phyloP scores from a whole-genome alignment of 2,888 invertebrate genomes.

The Taphrorychus bicolor region DNA sequence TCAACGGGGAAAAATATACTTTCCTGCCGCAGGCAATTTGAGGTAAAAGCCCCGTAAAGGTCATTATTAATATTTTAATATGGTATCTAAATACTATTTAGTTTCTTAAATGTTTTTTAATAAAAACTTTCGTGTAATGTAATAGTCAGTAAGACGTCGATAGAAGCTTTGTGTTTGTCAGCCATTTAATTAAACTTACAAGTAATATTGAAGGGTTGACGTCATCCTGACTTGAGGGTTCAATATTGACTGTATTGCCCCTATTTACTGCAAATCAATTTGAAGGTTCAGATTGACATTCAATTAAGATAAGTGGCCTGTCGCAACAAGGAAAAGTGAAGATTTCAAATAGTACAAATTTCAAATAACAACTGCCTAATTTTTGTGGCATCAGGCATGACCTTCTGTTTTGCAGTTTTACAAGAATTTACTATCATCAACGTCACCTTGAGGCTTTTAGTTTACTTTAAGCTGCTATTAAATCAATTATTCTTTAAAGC shows the following conservation, averaged over 20 bases:
- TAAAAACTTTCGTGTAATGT: neutral
- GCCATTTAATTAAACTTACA: neutral
- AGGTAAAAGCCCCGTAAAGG: neutral
- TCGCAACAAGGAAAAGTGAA: no score
- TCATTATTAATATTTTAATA: neutral
- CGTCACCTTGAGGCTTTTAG: no score
- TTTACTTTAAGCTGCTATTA: no score
- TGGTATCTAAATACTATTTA: neutral
- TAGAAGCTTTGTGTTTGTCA: neutral
- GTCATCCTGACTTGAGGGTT: neutral
- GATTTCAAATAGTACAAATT: no score
- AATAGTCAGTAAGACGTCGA: no score
- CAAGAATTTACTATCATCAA: no score
- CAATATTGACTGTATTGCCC: neutral
- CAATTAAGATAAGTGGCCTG: slow-evolving; percentile 2
- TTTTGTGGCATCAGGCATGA: no score
- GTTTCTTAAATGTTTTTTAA: neutral
- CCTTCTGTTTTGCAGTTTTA: no score
- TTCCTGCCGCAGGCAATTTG: neutral
- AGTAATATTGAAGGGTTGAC: neutral
- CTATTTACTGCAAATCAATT: neutral
- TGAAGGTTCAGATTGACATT: neutral
- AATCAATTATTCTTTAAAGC: no score
- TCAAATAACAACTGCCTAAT: no score
- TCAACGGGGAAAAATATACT: neutral